phyloP scores from a whole-genome alignment of 2,888 invertebrate genomes.

The Galeopsomyia nigrocyanea region DNA sequence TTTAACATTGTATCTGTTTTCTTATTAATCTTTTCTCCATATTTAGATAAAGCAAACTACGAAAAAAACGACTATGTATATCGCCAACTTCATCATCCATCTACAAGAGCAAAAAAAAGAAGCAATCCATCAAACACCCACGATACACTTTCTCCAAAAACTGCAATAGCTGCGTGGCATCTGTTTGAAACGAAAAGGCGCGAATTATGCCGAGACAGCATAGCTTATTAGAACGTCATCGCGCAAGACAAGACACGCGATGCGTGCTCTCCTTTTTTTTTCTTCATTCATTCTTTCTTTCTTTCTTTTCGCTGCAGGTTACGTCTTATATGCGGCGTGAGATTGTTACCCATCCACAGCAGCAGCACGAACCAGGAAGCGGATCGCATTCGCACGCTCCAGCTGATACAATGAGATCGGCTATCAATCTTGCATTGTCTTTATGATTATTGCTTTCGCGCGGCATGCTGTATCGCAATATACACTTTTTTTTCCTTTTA shows the following conservation, averaged over 20 bases:
- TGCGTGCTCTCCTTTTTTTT: constrained; percentile 16
- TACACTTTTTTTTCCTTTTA: background rate
- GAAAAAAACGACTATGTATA: too few relatives aligned
- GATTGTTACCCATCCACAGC: background rate
- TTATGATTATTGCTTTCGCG: constrained; percentile 60
- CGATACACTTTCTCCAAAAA: too few relatives aligned
- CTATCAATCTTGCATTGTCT: constrained; percentile 58
- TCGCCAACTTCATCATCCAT: background rate
- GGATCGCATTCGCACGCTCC: constrained; percentile 65
- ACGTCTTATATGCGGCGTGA: constrained; percentile 4
- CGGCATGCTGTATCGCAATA: constrained; percentile 11
- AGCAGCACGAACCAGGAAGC: constrained; percentile 8
- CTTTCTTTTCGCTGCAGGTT: background rate
- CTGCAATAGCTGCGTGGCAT: background rate
- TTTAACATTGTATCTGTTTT: too few relatives aligned
- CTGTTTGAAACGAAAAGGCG: background rate
- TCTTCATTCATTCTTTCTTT: background rate
- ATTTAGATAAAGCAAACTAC: too few relatives aligned
- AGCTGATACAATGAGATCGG: constrained; percentile 60
- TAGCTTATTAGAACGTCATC: constrained; percentile 42
- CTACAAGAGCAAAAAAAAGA: background rate
- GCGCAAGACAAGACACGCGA: constrained; percentile 49
- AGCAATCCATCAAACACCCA: background rate
- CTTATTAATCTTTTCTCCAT: too few relatives aligned
- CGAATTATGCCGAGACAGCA: background rate